Percentiles rank a stretch among this genome's conserved stretches.
phyloP scores from a whole-genome alignment of 2,113 vertebrate genomes.

The Mormyrus iriodes region DNA sequence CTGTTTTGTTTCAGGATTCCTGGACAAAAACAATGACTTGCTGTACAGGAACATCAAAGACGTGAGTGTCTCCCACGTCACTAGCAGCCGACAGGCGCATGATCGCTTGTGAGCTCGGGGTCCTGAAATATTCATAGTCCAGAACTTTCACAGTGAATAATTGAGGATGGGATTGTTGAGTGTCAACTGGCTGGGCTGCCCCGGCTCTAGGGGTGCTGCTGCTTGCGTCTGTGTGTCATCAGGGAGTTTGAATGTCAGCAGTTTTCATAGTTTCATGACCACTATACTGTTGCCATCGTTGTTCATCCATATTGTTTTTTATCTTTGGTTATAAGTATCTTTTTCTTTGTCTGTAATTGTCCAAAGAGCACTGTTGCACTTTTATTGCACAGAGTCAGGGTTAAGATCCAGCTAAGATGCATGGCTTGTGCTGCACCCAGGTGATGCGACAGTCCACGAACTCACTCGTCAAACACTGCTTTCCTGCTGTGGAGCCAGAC shows the following conservation, averaged over 20 bases:
- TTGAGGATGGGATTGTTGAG: conserved; percentile 14
- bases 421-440: conserved; percentile 47
- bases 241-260: not conserved
- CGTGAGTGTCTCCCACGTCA: conserved; percentile 56
- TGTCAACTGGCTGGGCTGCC: not conserved
- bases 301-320: not conserved
- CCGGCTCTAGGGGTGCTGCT: not conserved
- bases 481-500: conserved; percentile 66
- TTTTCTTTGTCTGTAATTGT: not conserved
- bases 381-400: not conserved
- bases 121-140: conserved; percentile 33
- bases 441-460: conserved; percentile 82
- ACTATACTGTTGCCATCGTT: not conserved
- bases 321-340: not conserved
- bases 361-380: not conserved
- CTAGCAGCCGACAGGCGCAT: not conserved
- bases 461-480: conserved; percentile 75
- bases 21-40: conserved; percentile 94
- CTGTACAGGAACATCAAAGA: conserved; percentile 91
- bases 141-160: conserved; percentile 21
- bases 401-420: not conserved
- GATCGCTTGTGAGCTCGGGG: not conserved
- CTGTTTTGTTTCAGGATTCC: conserved; percentile 69
- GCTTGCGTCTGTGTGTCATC: not conserved
- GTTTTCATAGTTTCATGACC: not conserved